Base-by-base conservation (phyloP, 2,113 vertebrate genomes). In the Centropus bengalensis region DNA sequence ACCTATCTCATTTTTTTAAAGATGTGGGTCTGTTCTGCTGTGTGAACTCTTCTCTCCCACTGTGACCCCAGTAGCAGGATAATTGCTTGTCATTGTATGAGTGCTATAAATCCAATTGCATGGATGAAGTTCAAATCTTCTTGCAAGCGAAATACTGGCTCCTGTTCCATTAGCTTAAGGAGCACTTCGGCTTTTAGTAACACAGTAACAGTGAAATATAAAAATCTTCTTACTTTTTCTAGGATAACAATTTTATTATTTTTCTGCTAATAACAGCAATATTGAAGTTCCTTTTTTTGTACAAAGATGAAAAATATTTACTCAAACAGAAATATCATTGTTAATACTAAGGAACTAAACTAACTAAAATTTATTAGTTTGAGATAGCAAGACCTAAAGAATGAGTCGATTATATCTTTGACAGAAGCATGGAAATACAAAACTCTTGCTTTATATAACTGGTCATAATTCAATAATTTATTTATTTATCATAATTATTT, bases 21-120 rank as follows among this genome's bases (percentile, higher is more conserved):
- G 51, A 49, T 2, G 7, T 0, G 1, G 32, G 19, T 15, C 44
- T 55, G 42, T 8, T 77, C 14, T 20, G 12, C 23, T 10, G n/a
- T 5, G 26, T 3, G 60, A 49, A 12, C 56, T 42, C 63, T 44
- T 47, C 28, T 77, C 4, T 30, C 32, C 3, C 5, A 4, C 45
- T 4, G 40, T 77, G 86, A 52, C 63, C 54, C 30, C 42, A 20
- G 55, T 7, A 0, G 0, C 6, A 8, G 80, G 75, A 17, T 36
- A 38, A 66, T 30, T 76, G 58, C 40, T 56, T 20, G 40, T 11
- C 52, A n/a, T 51, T 69, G 28, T 16, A 27, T 4, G 47, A 70
- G 52, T 26, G 3, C 10, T 23, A 12, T n/a, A 73, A 67, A 81
- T 24, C 38, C 1, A 0, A n/a, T 3, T 7, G 63, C 59, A 17